Percentiles rank a stretch among this genome's conserved stretches.
These are phyloP conservation scores for Acanthis flammea DNA, from an alignment of 2,797 vertebrate species.

Conservation along the genomic window DNA sequence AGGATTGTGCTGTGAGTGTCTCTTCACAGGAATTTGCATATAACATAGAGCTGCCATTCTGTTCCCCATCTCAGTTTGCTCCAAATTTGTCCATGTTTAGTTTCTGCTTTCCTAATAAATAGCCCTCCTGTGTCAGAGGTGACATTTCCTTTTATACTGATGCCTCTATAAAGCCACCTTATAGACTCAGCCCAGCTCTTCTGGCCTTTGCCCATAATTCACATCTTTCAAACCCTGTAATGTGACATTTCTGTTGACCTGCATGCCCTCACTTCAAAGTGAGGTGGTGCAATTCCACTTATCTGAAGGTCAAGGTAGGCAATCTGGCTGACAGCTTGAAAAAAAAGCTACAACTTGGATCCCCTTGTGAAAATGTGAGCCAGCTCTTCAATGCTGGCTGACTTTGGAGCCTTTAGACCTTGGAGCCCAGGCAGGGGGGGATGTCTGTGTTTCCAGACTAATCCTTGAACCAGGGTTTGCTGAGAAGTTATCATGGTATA, in stretches of 20 bases:
- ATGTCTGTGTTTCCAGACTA: neutral
- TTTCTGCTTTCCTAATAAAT: constrained; percentile 12
- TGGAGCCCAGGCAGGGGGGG: neutral
- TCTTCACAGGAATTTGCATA: neutral
- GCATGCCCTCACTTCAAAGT: constrained; percentile 24
- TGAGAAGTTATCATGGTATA: neutral
- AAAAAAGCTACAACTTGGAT: constrained; percentile 15
- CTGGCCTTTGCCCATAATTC: constrained; percentile 39
- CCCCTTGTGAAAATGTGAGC: constrained; percentile 5
- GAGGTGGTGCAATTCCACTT: constrained; percentile 26
- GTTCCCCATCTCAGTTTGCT: neutral
- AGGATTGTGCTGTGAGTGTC: neutral
- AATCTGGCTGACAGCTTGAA: constrained; percentile 22
- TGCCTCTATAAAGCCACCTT: neutral
- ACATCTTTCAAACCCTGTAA: constrained; percentile 1
- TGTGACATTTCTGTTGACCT: constrained; percentile 16
- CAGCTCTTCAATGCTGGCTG: neutral
- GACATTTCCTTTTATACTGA: neutral
- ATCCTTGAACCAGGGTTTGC: neutral
- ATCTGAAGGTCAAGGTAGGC: constrained; percentile 35
- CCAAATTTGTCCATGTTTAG: neutral
- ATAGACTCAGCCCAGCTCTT: neutral
- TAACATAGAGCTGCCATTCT: neutral
- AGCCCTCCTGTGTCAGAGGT: neutral
- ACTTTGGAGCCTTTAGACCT: constrained; percentile 6